phyloP scores from a whole-genome alignment of 2,888 invertebrate genomes.

The Platycnemis pennipes region DNA sequence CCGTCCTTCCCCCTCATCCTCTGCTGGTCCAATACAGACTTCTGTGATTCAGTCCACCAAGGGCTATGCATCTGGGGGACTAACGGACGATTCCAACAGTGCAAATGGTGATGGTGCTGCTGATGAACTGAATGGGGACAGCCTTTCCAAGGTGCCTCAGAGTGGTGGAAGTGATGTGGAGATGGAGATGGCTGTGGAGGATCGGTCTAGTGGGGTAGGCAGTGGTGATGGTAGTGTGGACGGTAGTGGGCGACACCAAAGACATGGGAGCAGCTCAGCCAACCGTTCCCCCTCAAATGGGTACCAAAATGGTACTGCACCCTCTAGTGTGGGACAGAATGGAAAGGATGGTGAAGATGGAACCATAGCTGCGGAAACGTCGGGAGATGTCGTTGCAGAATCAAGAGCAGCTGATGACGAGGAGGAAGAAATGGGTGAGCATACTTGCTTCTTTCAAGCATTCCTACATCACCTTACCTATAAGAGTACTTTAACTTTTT shows the following conservation, averaged over 20 bases:
- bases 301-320: slow-evolving; percentile 75
- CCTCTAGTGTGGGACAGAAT: slow-evolving; percentile 73
- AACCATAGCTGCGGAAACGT: slow-evolving; percentile 7
- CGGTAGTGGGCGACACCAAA: slow-evolving; percentile 61
- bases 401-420: slow-evolving; percentile 60
- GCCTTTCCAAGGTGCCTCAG: slow-evolving; percentile 57
- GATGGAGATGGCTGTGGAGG: slow-evolving; percentile 72
- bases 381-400: slow-evolving; percentile 14
- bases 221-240: slow-evolving; percentile 56
- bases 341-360: slow-evolving; percentile 57
- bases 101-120: slow-evolving; percentile 75
- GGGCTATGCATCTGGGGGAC: slow-evolving; percentile 78
- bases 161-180: slow-evolving; percentile 72
- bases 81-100: slow-evolving; percentile 74
- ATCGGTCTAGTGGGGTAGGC: slow-evolving; percentile 56
- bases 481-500: neutral
- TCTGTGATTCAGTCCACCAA: slow-evolving; percentile 92
- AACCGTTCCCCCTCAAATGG: slow-evolving; percentile 74
- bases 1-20: slow-evolving; percentile 76
- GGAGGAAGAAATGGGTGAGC: slow-evolving; percentile 67
- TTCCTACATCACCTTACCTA: neutral
- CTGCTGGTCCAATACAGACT: slow-evolving; percentile 80
- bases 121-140: slow-evolving; percentile 80
- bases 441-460: neutral
- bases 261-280: slow-evolving; percentile 65